Evolutionary conservation across 1,140 invertebrate species (phyloP).

Genomic region (Melitaea cinxia): DNA sequence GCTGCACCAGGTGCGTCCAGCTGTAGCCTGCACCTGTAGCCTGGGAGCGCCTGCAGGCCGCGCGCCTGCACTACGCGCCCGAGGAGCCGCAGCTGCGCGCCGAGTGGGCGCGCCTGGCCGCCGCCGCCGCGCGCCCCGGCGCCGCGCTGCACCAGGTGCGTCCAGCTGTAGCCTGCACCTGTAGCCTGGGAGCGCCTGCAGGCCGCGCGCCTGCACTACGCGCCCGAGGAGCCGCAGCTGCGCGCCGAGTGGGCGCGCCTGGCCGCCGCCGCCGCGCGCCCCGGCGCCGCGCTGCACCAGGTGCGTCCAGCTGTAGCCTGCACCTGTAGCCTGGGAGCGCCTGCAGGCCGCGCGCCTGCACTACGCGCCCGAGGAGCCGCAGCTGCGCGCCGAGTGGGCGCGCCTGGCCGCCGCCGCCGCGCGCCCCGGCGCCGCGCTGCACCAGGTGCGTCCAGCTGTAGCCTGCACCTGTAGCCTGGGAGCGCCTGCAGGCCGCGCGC

Average conservation of each 20-base stretch:
- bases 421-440: conserved; percentile 90
- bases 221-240: conserved; percentile 93
- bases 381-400: conserved; percentile 97
- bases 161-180: too few species aligned
- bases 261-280: conserved; percentile 87
- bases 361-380: conserved; percentile 91
- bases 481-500: conserved; percentile 91
- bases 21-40: too few species aligned
- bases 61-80: conserved; percentile 89
- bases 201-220: conserved; percentile 90
- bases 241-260: conserved; percentile 96
- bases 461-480: conserved; percentile 97
- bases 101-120: conserved; percentile 94
- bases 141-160: conserved; percentile 91
- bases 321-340: conserved; percentile 96
- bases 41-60: conserved; percentile 93
- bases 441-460: conserved; percentile 84
- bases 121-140: conserved; percentile 89
- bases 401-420: conserved; percentile 90
- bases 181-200: conserved; percentile 96
- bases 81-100: conserved; percentile 95
- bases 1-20: conserved; percentile 85
- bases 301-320: too few species aligned
- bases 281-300: conserved; percentile 92
- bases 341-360: conserved; percentile 91